Evolutionary conservation across 2,797 vertebrate genomes (phyloP), one percentile per base, ranked within the genome.

Genomic region (Xyrichtys novacula): DNA sequence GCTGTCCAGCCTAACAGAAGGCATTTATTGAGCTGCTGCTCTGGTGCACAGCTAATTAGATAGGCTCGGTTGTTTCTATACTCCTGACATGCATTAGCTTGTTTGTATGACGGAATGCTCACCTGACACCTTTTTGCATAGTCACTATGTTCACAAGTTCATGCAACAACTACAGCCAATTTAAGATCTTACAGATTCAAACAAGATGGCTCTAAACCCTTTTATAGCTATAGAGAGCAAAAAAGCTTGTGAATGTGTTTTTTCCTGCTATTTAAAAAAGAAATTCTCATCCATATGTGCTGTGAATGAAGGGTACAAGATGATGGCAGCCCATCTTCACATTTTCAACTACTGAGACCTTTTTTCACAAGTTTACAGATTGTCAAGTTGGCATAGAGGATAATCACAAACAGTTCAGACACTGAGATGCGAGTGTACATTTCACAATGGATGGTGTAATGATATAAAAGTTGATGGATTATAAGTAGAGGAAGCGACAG

Each of bases 31-130:
- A 93, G 88, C 88, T 65, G 72, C 86, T 75, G 85, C 85, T 87
- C 85, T 82, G 83, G 76, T 90, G 82, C 78, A 12, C 65, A 76
- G 84, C 84, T 93, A 93, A 94, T 93, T 92, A 90, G 89, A 88
- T 67, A 62, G 63, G 81, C 61, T 71, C 71, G 77, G 84, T 85
- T 88, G 80, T 92, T 91, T 71, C 81, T 81, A 62, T 68, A 72
- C 56, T 74, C 66, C 72, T 76, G 75, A 88, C 80, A 74, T 88
- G 75, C 68, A 86, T 83, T 76, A 64, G 80, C 87, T 85, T 85
- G 86, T 91, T 91, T 81, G 59, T 82, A 83, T 81, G 86, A 90
- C 78, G 74, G 69, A 89, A 57, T 83, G 82, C 52, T 78, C 57
- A 53, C 60, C 48, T 54, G 79, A 68, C 67, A 65, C 59, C 78